Conservation (phyloP, 1,140 invertebrate species). For the Drosophila dunni region DNA sequence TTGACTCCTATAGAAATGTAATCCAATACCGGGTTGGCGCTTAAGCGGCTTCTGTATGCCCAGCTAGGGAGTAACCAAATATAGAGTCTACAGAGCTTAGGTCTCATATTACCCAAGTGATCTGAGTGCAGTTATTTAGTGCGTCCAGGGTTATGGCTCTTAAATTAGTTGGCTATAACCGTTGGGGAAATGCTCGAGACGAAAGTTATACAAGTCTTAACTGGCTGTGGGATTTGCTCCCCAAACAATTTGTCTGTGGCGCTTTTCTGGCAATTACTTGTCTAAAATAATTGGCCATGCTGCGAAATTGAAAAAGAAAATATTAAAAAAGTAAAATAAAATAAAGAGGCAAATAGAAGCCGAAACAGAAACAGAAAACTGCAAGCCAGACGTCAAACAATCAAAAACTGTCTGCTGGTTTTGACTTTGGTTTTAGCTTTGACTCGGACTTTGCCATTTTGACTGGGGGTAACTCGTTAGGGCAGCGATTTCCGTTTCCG, state of each 20-base stretch:
- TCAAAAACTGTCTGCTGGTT: slow-evolving; percentile 68
- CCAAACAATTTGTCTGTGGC: slow-evolving; percentile 69
- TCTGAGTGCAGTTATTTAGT: slow-evolving; percentile 40
- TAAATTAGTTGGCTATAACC: slow-evolving; percentile 55
- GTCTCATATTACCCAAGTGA: slow-evolving; percentile 36
- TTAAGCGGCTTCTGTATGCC: slow-evolving; percentile 71
- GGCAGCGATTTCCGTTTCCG: slow-evolving; percentile 73
- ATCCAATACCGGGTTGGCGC: slow-evolving; percentile 36
- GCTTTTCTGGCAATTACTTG: slow-evolving; percentile 72
- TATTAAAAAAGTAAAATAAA: slow-evolving; percentile 23
- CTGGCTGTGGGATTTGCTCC: slow-evolving; percentile 67
- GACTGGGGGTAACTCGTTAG: slow-evolving; percentile 57
- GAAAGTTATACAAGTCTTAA: slow-evolving; percentile 48
- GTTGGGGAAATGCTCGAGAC: slow-evolving; percentile 19
- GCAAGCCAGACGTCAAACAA: slow-evolving; percentile 75
- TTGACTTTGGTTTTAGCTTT: slow-evolving; percentile 41
- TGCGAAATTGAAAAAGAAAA: slow-evolving; percentile 44
- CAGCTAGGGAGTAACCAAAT: slow-evolving; percentile 53
- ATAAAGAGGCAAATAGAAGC: slow-evolving; percentile 10
- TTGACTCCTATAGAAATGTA: slow-evolving; percentile 13
- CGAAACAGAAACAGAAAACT: slow-evolving; percentile 28
- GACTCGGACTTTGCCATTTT: slow-evolving; percentile 1
- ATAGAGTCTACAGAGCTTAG: slow-evolving; percentile 9
- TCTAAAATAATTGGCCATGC: slow-evolving; percentile 79
- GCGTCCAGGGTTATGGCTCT: slow-evolving; percentile 36